Base-by-base conservation (phyloP, 2,888 invertebrate genomes). In the Zaprionus bogoriensis region DNA sequence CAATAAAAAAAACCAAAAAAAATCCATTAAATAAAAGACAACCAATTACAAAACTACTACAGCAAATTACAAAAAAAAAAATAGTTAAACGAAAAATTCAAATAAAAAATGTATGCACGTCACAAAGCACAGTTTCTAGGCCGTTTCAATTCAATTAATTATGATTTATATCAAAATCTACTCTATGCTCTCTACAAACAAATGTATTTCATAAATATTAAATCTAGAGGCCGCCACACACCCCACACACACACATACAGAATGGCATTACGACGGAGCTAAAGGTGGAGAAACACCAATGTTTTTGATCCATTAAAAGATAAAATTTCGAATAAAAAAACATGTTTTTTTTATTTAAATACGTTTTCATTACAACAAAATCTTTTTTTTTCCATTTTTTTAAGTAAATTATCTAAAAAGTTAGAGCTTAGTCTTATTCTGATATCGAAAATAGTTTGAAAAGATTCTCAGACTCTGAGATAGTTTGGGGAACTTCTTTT, bases 121-220 rank as follows among this genome's bases (percentile, higher is more conserved):
- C 84, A 82, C 70, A 77, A 73, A n/a, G 81, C 81, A 82, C 81
- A 86, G 86, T 83, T 82, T 62, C 79, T 86, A 86, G 81, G 86
- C 66, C 86, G 80, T 79, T 83, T 67, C 61, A 80, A 82, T 79
- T 79, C 64, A 75, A 75, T 48, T 36, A 44, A 65, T 83, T 80
- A 79, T 80, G 66, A 82, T 82, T 86, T 80, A 73, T 86, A 77
- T 70, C 61, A 57, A 59, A 79, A 67, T 76, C 44, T 67, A 64
- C 36, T 46, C 38, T 47, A 60, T 53, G 58, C 45, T 57, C 52
- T 52, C 36, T 12, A 30, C 30, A 27, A 27, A 57, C 32, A 50
- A 50, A 22, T 70, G 57, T 84, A 64, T 62, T 81, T 71, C 78
- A 71, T 78, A 75, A 81, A 80, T 77, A 77, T 74, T 66, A 59